Evolutionary conservation across 2,888 invertebrate genomes (phyloP).

Genomic region (Portevinia maculata): DNA sequence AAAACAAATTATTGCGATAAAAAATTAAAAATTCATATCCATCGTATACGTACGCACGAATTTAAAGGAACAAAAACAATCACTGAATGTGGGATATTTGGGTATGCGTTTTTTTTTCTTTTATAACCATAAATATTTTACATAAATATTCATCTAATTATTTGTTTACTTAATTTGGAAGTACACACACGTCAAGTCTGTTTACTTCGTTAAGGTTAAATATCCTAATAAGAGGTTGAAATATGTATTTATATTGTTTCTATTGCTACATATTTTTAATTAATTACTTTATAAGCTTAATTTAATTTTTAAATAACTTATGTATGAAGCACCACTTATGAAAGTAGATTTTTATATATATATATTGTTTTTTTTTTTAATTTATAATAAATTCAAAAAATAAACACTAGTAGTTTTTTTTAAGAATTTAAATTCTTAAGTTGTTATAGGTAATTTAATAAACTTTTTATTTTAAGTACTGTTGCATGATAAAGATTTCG

Average conservation of each 20-base stretch:
- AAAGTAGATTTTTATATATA: conserved; percentile 26
- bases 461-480: conserved; percentile 12
- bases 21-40: not conserved
- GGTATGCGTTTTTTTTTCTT: not conserved
- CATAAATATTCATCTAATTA: conserved; percentile 27
- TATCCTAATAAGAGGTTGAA: conserved; percentile 23
- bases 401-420: conserved; percentile 18
- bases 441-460: not conserved
- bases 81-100: conserved; percentile 31
- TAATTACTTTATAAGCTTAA: conserved; percentile 8
- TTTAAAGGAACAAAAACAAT: conserved; percentile 63
- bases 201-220: conserved; percentile 38
- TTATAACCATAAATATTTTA: conserved; percentile 14
- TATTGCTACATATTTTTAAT: conserved; percentile 16
- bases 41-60: conserved; percentile 42
- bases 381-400: conserved; percentile 29
- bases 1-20: conserved; percentile 4
- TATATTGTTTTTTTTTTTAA: not conserved
- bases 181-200: conserved; percentile 12
- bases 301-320: conserved; percentile 18
- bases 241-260: conserved; percentile 4
- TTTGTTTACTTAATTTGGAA: conserved; percentile 4
- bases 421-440: not conserved
- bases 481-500: conserved; percentile 15
- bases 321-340: conserved; percentile 55